Percentiles rank a stretch among this genome's conserved stretches.
phyloP scores from a whole-genome alignment of 2,113 vertebrate species.

The Tylochromis polylepis region DNA sequence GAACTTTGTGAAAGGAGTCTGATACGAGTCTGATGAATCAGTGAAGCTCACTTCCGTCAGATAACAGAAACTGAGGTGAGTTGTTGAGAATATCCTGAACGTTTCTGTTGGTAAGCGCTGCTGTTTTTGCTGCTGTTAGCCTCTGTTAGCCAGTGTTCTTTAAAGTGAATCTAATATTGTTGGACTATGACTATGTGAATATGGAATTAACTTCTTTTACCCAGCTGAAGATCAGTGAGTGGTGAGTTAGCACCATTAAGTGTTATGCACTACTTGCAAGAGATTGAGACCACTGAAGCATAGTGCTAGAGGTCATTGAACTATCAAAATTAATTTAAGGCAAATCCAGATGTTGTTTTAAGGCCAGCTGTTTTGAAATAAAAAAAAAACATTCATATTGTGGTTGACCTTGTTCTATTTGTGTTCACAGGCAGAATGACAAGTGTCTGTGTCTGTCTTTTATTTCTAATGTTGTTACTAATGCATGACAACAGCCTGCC shows the following conservation, averaged over 20 bases:
- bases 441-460: background rate
- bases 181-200: background rate
- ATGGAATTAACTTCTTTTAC: background rate
- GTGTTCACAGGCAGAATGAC: background rate
- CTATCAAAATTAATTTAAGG: background rate
- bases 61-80: background rate
- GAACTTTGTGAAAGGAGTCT: background rate
- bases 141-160: background rate
- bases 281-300: background rate
- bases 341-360: background rate
- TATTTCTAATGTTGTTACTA: constrained; percentile 2
- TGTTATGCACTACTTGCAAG: background rate
- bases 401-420: background rate
- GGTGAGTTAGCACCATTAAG: background rate
- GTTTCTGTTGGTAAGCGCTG: background rate
- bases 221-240: background rate
- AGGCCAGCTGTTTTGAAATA: background rate
- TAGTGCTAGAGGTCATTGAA: background rate
- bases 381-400: background rate
- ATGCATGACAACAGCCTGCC: constrained; percentile 27
- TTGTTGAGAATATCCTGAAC: background rate
- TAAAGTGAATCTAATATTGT: background rate
- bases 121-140: background rate
- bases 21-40: background rate
- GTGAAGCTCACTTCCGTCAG: background rate